phyloP scores from a whole-genome alignment of 2,797 vertebrate species.

The Lithobates sylvaticus region DNA sequence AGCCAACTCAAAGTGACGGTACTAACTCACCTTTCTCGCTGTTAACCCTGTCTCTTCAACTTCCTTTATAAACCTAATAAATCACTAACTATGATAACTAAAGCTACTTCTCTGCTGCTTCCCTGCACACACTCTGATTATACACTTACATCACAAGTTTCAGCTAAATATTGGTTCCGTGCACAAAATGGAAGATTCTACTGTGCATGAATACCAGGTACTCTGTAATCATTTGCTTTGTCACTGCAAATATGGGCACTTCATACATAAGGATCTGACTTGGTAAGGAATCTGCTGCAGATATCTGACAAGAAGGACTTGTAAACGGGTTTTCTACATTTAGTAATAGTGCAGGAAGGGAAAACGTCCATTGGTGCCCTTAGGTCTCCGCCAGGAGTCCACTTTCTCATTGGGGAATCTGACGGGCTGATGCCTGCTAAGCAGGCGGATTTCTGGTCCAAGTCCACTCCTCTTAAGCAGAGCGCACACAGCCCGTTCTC shows the following conservation, averaged over 20 bases:
- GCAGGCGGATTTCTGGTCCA: too few species aligned
- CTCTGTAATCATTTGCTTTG: neutral
- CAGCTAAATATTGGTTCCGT: neutral
- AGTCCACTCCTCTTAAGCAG: too few species aligned
- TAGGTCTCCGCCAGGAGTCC: too few species aligned
- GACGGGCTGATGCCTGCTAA: too few species aligned
- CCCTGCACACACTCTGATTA: neutral
- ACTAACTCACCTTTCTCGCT: constrained; percentile 49
- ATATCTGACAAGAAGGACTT: too few species aligned
- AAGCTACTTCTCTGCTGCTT: neutral
- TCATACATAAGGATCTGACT: too few species aligned
- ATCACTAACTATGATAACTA: constrained; percentile 19
- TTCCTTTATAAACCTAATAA: neutral
- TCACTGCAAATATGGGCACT: neutral
- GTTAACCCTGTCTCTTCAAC: neutral
- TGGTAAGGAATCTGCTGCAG: too few species aligned
- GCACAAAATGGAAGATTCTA: neutral
- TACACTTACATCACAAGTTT: neutral
- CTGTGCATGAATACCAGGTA: too few species aligned
- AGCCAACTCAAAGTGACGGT: constrained; percentile 83
- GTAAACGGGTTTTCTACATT: neutral
- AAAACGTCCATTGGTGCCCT: neutral
- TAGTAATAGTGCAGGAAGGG: neutral
- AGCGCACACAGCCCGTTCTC: too few species aligned
- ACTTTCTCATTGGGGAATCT: too few species aligned